phyloP scores from a whole-genome alignment of 2,797 vertebrate genomes.

The Falco cherrug region DNA sequence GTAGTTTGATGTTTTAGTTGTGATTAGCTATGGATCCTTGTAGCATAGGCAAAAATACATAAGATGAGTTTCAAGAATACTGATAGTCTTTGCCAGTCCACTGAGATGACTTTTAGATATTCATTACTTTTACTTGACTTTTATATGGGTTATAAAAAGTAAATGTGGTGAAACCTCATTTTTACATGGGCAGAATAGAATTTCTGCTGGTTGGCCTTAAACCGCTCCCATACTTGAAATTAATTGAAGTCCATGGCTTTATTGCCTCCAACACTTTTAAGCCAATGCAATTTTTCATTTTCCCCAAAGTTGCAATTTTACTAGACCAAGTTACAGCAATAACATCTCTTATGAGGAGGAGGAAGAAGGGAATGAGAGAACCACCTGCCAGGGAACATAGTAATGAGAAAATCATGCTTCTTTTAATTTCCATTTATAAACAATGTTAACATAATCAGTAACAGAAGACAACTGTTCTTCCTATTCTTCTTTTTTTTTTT shows the following conservation, averaged over 20 bases:
- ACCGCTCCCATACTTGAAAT: slow-evolving; percentile 78
- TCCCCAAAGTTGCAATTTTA: slow-evolving; percentile 78
- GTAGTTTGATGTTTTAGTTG: slow-evolving; percentile 77
- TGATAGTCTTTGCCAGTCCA: slow-evolving; percentile 76
- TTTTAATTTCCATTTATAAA: slow-evolving; percentile 73
- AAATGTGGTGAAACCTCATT: slow-evolving; percentile 83
- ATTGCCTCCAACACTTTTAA: slow-evolving; percentile 79
- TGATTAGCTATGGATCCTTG: slow-evolving; percentile 74
- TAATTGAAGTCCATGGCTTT: slow-evolving; percentile 80
- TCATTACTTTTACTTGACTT: slow-evolving; percentile 83
- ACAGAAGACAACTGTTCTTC: slow-evolving; percentile 60
- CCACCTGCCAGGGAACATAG: slow-evolving; percentile 70
- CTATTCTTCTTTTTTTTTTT: not conserved
- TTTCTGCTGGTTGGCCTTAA: slow-evolving; percentile 80
- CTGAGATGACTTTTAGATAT: slow-evolving; percentile 79
- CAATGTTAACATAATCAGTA: slow-evolving; percentile 60
- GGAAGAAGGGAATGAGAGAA: slow-evolving; percentile 53
- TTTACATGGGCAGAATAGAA: slow-evolving; percentile 79
- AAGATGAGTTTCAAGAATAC: slow-evolving; percentile 76
- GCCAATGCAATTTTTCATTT: slow-evolving; percentile 78
- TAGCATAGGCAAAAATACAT: slow-evolving; percentile 72
- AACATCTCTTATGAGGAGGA: slow-evolving; percentile 71
- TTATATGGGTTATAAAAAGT: slow-evolving; percentile 83
- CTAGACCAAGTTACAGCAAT: slow-evolving; percentile 76
- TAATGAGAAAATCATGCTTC: slow-evolving; percentile 66